Evolutionary conservation across 2,113 vertebrate genomes (phyloP).

Genomic region (Mobula hypostoma): DNA sequence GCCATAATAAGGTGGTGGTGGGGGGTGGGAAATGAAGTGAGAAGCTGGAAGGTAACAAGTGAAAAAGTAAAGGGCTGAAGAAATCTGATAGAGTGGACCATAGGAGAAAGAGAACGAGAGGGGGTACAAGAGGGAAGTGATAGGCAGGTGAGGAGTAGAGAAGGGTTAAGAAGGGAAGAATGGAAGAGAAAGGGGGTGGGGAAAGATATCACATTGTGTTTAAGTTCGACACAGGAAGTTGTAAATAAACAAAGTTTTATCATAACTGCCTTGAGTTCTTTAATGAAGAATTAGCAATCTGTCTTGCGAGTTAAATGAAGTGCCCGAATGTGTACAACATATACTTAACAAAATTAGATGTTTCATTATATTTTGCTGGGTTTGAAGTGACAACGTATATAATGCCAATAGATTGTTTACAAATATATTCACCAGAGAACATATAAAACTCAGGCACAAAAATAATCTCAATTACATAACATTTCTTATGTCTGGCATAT

Average conservation of each 20-base stretch:
- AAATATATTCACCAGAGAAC: not conserved
- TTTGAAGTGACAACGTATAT: not conserved
- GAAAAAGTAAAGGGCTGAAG: too few species aligned
- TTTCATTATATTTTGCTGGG: constrained; percentile 5
- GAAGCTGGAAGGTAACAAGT: too few species aligned
- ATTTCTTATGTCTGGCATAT: constrained; percentile 16
- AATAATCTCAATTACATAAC: constrained; percentile 11
- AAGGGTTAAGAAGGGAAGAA: too few species aligned
- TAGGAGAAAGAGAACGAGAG: too few species aligned
- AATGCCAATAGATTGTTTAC: constrained; percentile 8
- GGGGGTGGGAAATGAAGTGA: too few species aligned
- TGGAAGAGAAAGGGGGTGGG: too few species aligned
- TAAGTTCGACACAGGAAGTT: not conserved
- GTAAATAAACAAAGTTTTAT: not conserved
- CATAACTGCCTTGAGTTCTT: not conserved
- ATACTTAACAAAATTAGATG: not conserved
- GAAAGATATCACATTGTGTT: not conserved
- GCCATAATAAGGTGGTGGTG: too few species aligned
- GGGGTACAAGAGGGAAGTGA: too few species aligned
- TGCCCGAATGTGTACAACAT: not conserved
- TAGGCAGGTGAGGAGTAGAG: too few species aligned
- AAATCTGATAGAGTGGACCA: too few species aligned
- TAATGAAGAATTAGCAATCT: not conserved
- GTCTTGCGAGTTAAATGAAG: not conserved
- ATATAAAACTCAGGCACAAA: constrained; percentile 33